These are phyloP conservation scores for Miniopterus natalensis DNA, from an alignment of 2,113 vertebrate species.

Conservation along the genomic window DNA sequence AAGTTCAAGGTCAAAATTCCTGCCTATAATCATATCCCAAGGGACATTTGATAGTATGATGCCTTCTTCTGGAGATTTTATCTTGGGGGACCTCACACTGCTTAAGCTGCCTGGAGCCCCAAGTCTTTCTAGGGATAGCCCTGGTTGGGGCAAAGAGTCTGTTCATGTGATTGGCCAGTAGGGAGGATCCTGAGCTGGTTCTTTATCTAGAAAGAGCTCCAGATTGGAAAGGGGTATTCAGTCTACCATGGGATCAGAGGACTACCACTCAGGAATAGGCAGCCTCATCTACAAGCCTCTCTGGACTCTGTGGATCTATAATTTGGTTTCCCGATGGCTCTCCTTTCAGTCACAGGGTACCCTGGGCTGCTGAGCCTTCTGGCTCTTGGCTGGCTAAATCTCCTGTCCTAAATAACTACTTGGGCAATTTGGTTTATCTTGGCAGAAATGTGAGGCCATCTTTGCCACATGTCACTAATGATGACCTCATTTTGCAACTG, in stretches of 20 bases:
- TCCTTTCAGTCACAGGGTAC: not conserved
- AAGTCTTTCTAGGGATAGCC: not conserved
- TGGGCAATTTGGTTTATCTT: not conserved
- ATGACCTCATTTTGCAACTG: not conserved
- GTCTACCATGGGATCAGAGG: not conserved
- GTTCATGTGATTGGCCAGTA: fast-evolving
- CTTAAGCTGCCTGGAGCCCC: not conserved
- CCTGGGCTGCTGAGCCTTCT: not conserved
- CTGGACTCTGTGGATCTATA: not conserved
- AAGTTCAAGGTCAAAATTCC: not conserved
- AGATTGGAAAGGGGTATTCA: not conserved
- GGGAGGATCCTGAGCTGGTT: too few relatives aligned
- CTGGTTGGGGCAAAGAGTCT: not conserved
- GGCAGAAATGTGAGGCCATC: not conserved
- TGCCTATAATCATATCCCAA: not conserved
- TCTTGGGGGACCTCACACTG: not conserved
- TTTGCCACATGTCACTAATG: not conserved
- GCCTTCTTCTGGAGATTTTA: not conserved
- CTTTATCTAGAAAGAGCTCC: not conserved
- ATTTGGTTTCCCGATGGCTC: fast-evolving
- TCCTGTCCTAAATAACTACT: not conserved
- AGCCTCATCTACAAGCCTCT: fast-evolving
- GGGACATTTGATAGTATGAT: too few relatives aligned
- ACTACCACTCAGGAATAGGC: not conserved
- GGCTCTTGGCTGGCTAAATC: not conserved